A percentile compares a stretch with the other conserved stretches of the same genome.
phyloP scores from a whole-genome alignment of 2,797 vertebrate species.

The Pampus argenteus region DNA sequence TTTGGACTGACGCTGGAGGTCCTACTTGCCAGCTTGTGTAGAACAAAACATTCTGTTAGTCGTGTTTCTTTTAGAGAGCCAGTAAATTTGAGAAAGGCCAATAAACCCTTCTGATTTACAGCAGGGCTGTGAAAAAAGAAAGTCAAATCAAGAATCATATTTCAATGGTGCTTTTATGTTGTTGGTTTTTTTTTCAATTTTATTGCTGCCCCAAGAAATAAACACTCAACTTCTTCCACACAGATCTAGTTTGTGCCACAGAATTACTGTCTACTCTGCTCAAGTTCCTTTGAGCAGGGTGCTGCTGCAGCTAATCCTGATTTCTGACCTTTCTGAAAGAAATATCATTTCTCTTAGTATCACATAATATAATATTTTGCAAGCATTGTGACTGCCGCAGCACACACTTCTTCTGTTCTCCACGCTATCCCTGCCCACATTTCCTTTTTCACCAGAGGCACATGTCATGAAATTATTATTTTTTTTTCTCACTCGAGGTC shows the following conservation, averaged over 20 bases:
- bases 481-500: conserved; percentile 42
- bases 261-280: conserved; percentile 6
- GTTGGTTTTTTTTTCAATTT: not conserved
- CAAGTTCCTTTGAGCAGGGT: conserved; percentile 24
- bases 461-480: conserved; percentile 33
- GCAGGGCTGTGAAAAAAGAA: conserved; percentile 24
- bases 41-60: not conserved
- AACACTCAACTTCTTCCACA: conserved; percentile 27
- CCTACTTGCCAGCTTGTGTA: conserved; percentile 18
- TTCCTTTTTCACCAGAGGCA: conserved; percentile 36
- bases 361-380: not conserved
- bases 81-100: too few relatives aligned
- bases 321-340: conserved; percentile 24
- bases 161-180: conserved; percentile 31
- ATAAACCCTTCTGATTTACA: conserved; percentile 29
- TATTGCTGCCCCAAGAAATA: conserved; percentile 35
- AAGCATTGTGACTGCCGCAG: not conserved
- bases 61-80: not conserved
- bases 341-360: not conserved
- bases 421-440: conserved; percentile 4
- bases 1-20: conserved; percentile 9
- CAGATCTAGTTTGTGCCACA: conserved; percentile 34
- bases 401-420: conserved; percentile 2
- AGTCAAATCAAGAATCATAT: conserved; percentile 3
- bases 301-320: conserved; percentile 19